Base-by-base conservation (phyloP, 2,888 invertebrate genomes). In the Dasypogon diadema region DNA sequence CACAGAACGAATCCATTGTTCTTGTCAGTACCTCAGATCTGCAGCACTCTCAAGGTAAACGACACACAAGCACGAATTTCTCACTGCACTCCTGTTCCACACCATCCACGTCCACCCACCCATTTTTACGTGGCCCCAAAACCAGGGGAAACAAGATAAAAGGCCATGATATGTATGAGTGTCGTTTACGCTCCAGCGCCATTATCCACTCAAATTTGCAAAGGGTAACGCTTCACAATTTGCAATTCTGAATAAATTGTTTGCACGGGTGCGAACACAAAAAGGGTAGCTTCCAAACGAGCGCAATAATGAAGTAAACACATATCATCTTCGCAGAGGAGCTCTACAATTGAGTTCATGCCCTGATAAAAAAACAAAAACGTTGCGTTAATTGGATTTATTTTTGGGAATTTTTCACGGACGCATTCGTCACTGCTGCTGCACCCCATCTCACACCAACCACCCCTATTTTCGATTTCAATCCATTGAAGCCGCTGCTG, bases 191-290 rank as follows among this genome's bases (percentile, higher is more conserved):
- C 65, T 65, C 24, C 48, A 24, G 21, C 46, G 24, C 48, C 46
- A 65, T 65, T 46, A 65, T 65, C 48, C 65, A 65, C 24, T 65
- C 48, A 65, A 60, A 65, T 48, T 65, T 46, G 46, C 42, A 46
- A 14, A 65, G 42, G 65, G 65, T 65, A 48, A 46, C 65, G 48
- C 65, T 24, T 46, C 65, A 37, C 65, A 42, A 65, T 65, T 65
- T 65, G 42, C 46, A 65, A 65, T 65, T 65, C 65, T 24, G 48
- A 65, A 65, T 48, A 65, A 65, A 65, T 65, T 65, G 37, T 60
- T 60, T 60, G 37, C 60, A 26, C 12, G 60, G n/a, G 16, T 5
- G 18, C 22, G 51, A 16, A 60, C 60, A 60, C 5, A 34, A 26
- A 60, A 60, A 60, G 60, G 60, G 37, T 37, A 37, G 37, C 37